Conservation (phyloP, 2,113 vertebrate genomes). For the Oreochromis spilurus region DNA sequence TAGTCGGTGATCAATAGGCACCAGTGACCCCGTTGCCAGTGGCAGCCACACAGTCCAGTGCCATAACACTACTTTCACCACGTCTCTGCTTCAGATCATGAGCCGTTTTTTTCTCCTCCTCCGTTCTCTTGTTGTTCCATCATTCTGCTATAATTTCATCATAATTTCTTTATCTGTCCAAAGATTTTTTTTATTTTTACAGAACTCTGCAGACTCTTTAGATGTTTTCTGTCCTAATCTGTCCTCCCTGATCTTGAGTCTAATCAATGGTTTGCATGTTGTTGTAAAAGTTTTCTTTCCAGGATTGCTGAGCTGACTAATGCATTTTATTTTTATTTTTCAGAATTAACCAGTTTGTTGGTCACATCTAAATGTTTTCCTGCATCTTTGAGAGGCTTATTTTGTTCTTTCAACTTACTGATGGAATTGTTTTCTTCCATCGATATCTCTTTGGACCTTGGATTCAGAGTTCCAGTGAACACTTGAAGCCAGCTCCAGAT, state of each 20-base stretch:
- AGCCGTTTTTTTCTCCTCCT: not conserved
- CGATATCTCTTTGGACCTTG: accelerated
- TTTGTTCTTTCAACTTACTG: not conserved
- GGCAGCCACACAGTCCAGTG: not conserved
- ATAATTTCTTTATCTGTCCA: not conserved
- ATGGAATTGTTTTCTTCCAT: accelerated
- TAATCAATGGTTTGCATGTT: not conserved
- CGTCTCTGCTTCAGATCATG: not conserved
- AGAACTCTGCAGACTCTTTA: not conserved
- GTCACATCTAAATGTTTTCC: not conserved
- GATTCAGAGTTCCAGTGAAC: accelerated
- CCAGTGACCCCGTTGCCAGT: accelerated
- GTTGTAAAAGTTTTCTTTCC: not conserved
- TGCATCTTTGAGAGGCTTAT: not conserved
- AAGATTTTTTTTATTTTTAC: not conserved
- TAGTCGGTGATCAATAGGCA: not conserved
- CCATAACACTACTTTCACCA: accelerated
- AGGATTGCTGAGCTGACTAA: accelerated
- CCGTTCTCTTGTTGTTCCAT: not conserved
- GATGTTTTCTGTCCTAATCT: not conserved
- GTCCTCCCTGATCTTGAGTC: accelerated
- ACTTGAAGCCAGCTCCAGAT: accelerated
- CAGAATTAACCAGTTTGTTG: not conserved
- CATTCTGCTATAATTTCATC: not conserved
- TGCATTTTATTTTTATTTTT: accelerated